Evolutionary conservation across 2,113 vertebrate species (phyloP).

Genomic region (Prunella fulvescens): DNA sequence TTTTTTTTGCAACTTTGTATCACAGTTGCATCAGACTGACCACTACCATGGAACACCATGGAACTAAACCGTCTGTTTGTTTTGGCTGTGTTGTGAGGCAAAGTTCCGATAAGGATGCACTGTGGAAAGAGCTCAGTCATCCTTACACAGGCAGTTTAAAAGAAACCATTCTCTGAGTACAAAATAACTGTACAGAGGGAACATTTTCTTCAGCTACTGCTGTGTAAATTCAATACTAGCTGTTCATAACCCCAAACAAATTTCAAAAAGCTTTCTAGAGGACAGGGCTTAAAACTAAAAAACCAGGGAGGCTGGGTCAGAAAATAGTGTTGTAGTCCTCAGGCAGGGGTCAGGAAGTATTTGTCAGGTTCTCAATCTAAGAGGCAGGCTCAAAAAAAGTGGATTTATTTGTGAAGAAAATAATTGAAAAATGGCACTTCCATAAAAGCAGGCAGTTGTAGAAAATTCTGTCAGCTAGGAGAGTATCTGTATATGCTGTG

Average conservation of each 20-base stretch:
- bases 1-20: not conserved
- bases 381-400: not conserved
- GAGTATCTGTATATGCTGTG: not conserved
- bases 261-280: not conserved
- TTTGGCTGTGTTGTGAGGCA: not conserved
- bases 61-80: not conserved
- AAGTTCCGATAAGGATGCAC: not conserved
- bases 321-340: not conserved
- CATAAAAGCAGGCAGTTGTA: not conserved
- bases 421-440: not conserved
- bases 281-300: not conserved
- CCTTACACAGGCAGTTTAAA: not conserved
- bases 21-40: not conserved
- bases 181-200: not conserved
- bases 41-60: fast-evolving
- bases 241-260: not conserved
- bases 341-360: not conserved
- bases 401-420: not conserved
- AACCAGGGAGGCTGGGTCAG: not conserved
- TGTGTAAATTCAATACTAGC: slow-evolving; percentile 1
- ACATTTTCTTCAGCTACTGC: not conserved
- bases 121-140: not conserved
- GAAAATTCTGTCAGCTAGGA: not conserved
- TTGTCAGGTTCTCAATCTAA: not conserved
- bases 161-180: not conserved